Conservation (phyloP, 2,888 invertebrate genomes). For the Apamea monoglypha region DNA sequence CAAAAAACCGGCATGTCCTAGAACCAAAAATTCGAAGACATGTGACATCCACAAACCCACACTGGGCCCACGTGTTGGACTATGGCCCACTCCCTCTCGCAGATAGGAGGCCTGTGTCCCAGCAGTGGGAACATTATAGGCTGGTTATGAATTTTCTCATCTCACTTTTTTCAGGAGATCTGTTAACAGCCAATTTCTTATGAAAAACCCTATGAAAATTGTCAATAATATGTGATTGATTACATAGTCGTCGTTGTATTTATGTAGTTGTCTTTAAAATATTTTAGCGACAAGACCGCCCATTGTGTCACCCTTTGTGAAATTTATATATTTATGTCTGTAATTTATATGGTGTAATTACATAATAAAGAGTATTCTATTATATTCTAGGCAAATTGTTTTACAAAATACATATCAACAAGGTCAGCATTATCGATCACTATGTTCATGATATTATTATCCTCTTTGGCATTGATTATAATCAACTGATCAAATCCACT, state of each 20-base stretch:
- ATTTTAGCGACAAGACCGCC: no score
- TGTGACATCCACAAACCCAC: background rate
- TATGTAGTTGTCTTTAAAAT: no score
- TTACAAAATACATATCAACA: background rate
- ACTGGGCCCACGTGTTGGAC: background rate
- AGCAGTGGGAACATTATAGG: no score
- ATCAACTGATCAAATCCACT: slow-evolving; percentile 35
- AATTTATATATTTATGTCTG: no score
- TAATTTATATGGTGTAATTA: no score
- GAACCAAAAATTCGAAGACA: background rate
- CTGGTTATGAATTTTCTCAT: background rate
- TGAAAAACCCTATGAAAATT: background rate
- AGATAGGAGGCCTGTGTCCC: no score
- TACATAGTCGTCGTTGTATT: no score
- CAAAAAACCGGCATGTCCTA: no score
- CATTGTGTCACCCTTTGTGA: no score
- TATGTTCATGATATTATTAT: background rate
- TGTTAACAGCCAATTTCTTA: background rate
- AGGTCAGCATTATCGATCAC: background rate
- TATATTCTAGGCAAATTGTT: background rate
- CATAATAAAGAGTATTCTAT: no score
- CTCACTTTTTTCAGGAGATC: background rate
- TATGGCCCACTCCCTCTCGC: background rate
- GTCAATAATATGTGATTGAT: no score
- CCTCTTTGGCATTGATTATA: slow-evolving; percentile 24